Base-by-base conservation (phyloP, 2,888 invertebrate species). In the Oscheius sp. region DNA sequence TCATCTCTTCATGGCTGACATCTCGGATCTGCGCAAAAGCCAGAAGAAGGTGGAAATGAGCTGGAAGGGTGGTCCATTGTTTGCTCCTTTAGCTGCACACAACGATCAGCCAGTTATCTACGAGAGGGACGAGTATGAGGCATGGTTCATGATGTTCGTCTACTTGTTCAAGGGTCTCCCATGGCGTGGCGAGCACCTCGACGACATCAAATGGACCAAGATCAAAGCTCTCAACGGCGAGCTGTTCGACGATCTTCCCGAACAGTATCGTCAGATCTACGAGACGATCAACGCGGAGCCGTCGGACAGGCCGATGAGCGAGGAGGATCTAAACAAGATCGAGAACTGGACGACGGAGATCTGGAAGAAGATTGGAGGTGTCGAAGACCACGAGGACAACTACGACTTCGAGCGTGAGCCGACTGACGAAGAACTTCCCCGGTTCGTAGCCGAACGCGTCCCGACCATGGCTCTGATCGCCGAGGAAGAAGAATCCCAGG, bases 401-500 rank as follows among this genome's bases (percentile, higher is more conserved):
- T 82, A 82, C 73, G 86, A 86, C 71, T 86, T 86, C 75, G 86
- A 86, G 62, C 55, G 81, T 1, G 85, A 85, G 48, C 84, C 85
- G 50, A 79, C 76, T 10, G 75, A 73, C 9, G 84, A 84, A 9
- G 85, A 86, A 70, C 75, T 84, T 21, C 86, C 86, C 29, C 74
- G 79, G 74, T 42, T 35, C 3, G 48, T 50, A 68, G 29, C 71
- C 37, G 60, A 60, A 35, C 60, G 60, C 7, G 55, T 60, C 37
- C 21, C 21, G 21, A 21, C 37, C 60, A 42, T 42, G 7, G n/a
- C 35, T 57, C 60, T 70, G 35, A 53, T 70, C 7, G 35, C 5
- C 9, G 58, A 35, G 7, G 55, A 63, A 37, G 55, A 71, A 32
- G 60, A 51, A 2, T 58, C 57, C 13, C 47, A 94, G 93, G 60